Base-by-base conservation (phyloP, 2,113 vertebrate genomes). In the Bufo bufo region DNA sequence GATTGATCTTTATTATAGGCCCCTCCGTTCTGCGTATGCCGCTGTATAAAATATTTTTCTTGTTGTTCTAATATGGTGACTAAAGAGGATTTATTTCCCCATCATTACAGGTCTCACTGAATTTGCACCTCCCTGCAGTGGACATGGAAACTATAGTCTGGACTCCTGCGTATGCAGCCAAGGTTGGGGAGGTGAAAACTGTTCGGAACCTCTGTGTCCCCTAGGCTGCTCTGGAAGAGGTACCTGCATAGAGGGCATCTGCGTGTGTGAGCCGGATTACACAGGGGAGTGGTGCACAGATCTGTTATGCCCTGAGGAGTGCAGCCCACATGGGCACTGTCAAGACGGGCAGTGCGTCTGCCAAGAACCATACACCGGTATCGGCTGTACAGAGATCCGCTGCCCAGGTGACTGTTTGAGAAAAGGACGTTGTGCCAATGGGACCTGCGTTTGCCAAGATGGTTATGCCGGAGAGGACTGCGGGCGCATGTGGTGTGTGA, bases 171-270 rank as follows among this genome's bases (percentile, higher is more conserved):
- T 98, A 91, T 99, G 98, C 89, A 94, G 96, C 14, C 96, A 98
- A 90, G 97, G 97, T 47, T 99, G 98, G 98, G 94, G 93, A 0
- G 98, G 98, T 82, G 97, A 96, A 94, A 99, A 99, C 94, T 99
- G 98, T 94, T 98, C 97, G 0, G 97, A 99, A 90, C 95, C 97
- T 0, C 94, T 90, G 33, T 99, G 98, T 91, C 96, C 96, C 0
- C 92, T 96, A 16, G 96, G 97, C 94, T 99, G 98, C 94, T 98
- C 97, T 7, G 96, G 96, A 72, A 95, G 96, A 8, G 98, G 98
- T 0, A 92, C 96, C 78, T 99, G 98, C 17, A 91, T 99, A 50
- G 97, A 99, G 6, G 98, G 98, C 19, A 96, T 97, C 90, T 99
- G 98, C 77, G 89, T 98, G 87, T 99, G 98, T 0, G 97, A 99